Conservation (phyloP, 2,113 vertebrate species). For the Struthidea cinerea region DNA sequence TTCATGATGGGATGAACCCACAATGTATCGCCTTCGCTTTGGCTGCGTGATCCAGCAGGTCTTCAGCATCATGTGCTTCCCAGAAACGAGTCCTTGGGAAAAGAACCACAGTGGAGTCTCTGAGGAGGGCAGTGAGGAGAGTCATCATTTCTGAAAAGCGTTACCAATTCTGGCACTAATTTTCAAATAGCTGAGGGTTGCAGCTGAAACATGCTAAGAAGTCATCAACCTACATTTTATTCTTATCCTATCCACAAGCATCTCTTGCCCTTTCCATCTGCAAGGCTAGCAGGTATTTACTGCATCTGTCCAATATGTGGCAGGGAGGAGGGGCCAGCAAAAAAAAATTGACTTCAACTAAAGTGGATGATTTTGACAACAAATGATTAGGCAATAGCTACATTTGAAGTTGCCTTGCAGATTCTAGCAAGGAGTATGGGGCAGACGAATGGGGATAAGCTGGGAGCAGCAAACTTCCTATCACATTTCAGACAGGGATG, state of each 20-base stretch:
- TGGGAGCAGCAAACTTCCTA: background rate
- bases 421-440: background rate
- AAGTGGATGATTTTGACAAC: background rate
- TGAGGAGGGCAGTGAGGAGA: background rate
- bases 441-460: rapidly evolving
- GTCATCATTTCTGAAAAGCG: background rate
- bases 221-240: background rate
- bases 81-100: background rate
- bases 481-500: background rate
- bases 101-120: background rate
- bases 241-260: background rate
- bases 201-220: background rate
- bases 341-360: background rate
- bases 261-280: background rate
- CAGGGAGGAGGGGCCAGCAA: background rate
- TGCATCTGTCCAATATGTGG: background rate
- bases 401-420: background rate
- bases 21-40: background rate
- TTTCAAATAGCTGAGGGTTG: background rate
- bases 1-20: background rate
- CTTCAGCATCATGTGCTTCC: background rate
- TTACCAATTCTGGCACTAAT: background rate
- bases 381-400: background rate
- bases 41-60: background rate
- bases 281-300: background rate